Evolutionary conservation across 2,113 vertebrate genomes (phyloP).

Genomic region (Syngnathus floridae): DNA sequence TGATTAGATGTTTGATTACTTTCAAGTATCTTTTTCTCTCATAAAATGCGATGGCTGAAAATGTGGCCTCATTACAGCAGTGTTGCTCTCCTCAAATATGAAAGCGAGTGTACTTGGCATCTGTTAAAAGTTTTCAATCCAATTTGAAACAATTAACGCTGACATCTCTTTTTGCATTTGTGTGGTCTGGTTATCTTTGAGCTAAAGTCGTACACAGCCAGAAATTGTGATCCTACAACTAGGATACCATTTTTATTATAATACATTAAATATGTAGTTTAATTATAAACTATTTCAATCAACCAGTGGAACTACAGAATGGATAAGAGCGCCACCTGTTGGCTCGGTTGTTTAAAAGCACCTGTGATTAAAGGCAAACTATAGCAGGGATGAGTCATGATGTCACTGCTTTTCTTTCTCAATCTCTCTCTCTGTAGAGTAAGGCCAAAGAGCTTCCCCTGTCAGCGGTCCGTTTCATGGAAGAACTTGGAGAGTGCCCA

Average conservation of each 20-base stretch:
- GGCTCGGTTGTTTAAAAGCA: no score
- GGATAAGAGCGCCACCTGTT: neutral
- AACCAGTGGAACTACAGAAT: neutral
- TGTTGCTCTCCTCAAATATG: neutral
- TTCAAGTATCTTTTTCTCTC: neutral
- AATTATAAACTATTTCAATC: neutral
- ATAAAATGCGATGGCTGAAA: neutral
- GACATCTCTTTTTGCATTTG: neutral
- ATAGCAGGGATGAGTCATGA: no score
- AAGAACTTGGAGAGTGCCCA: slow-evolving; percentile 87
- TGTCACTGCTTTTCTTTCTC: no score
- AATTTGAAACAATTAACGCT: neutral
- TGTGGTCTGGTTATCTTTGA: neutral
- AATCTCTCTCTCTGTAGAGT: slow-evolving; percentile 66
- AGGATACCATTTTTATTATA: neutral
- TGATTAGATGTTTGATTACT: neutral
- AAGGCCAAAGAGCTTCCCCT: slow-evolving; percentile 94
- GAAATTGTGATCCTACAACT: neutral
- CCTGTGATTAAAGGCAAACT: no score
- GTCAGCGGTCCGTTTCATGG: slow-evolving; percentile 96
- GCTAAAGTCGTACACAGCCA: neutral
- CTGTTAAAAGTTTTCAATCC: neutral
- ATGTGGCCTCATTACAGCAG: neutral
- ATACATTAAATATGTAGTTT: neutral
- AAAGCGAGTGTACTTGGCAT: neutral